Percentiles rank a stretch among this genome's conserved stretches.
These are phyloP conservation scores for Varecia variegata DNA, from an alignment of 2,797 vertebrate genomes.

Conservation along the genomic window DNA sequence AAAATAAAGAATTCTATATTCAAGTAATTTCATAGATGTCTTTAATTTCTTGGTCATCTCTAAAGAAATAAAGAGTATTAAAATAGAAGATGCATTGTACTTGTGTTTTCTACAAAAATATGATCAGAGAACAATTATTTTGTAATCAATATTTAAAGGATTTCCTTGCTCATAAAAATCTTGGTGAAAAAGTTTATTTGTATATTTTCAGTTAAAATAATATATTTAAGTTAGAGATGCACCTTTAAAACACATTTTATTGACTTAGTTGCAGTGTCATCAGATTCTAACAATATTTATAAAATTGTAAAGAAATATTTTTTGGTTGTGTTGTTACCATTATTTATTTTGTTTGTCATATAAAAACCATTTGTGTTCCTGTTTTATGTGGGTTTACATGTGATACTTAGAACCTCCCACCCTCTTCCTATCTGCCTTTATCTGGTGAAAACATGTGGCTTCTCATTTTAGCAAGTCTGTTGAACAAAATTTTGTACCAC, in stretches of 20 bases:
- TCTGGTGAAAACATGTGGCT: background rate
- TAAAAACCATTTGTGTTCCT: background rate
- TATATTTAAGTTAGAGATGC: background rate
- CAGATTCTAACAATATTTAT: background rate
- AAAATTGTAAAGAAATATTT: background rate
- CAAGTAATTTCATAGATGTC: background rate
- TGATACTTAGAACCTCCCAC: background rate
- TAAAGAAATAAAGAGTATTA: background rate
- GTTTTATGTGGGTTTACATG: background rate
- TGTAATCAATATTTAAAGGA: background rate
- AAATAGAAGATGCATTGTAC: background rate
- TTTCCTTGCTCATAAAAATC: background rate
- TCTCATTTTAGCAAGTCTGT: background rate
- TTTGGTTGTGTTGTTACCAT: background rate
- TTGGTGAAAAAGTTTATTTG: background rate
- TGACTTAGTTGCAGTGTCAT: background rate
- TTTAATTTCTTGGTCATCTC: background rate
- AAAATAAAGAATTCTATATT: background rate
- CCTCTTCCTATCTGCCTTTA: background rate
- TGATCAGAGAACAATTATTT: background rate
- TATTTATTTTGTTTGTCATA: background rate
- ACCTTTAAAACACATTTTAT: background rate
- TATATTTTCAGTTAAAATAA: background rate
- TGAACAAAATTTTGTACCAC: background rate
- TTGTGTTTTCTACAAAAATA: background rate